Evolutionary conservation across 2,797 vertebrate species (phyloP).

Genomic region (Meriones psammophilus): DNA sequence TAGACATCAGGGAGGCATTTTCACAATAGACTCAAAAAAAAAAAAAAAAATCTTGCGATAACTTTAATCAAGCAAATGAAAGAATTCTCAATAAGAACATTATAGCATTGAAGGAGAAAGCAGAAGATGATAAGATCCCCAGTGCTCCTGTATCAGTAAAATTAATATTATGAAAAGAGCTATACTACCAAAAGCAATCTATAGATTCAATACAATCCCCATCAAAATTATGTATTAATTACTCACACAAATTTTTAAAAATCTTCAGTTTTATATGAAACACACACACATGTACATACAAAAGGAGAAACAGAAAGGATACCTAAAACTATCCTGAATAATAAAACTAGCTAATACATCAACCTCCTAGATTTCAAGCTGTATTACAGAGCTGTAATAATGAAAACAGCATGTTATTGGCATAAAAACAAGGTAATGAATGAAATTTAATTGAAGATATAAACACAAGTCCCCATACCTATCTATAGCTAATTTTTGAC

Average conservation of each 20-base stretch:
- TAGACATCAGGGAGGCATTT: neutral
- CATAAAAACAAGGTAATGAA: neutral
- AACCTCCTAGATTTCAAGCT: neutral
- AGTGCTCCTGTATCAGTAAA: neutral
- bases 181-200: neutral
- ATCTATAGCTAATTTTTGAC: neutral
- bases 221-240: neutral
- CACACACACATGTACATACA: neutral
- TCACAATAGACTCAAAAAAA: neutral
- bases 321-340: neutral
- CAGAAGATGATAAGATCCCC: neutral
- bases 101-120: neutral
- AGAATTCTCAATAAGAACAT: neutral
- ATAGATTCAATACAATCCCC: neutral
- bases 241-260: neutral
- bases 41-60: neutral
- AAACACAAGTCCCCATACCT: neutral
- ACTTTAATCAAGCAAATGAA: neutral
- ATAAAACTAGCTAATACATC: neutral
- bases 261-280: neutral
- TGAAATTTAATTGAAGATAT: neutral
- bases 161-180: neutral
- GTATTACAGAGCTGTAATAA: neutral
- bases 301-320: neutral
- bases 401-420: neutral